These are phyloP conservation scores for Sesia apiformis DNA, from an alignment of 2,888 invertebrate species.

Conservation along the genomic window DNA sequence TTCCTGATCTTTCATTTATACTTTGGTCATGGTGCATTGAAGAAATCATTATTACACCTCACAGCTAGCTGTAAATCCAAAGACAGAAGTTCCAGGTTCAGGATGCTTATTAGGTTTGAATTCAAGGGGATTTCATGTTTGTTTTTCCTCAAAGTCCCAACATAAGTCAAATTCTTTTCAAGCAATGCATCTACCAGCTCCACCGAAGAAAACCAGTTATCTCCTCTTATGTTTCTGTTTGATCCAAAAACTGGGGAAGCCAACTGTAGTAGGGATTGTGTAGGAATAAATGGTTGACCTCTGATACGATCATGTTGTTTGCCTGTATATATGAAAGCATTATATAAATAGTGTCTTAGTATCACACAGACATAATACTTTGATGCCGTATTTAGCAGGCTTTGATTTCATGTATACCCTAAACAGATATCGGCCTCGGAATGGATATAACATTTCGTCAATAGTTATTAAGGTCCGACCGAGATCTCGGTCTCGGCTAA, in stretches of 20 bases:
- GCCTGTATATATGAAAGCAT: too few relatives aligned
- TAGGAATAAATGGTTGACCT: slow-evolving; percentile 1
- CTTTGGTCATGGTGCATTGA: background rate
- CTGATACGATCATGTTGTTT: too few relatives aligned
- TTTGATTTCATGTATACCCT: too few relatives aligned
- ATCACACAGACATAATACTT: too few relatives aligned
- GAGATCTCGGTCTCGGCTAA: too few relatives aligned
- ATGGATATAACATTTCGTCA: too few relatives aligned
- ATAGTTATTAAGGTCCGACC: too few relatives aligned
- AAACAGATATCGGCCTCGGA: too few relatives aligned
- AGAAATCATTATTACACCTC: background rate
- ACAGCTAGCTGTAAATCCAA: background rate
- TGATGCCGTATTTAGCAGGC: too few relatives aligned
- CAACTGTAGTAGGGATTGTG: slow-evolving; percentile 1
- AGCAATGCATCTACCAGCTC: slow-evolving; percentile 3
- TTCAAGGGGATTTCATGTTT: background rate
- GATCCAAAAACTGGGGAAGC: slow-evolving; percentile 2
- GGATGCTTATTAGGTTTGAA: background rate
- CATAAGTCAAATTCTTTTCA: slow-evolving; percentile 2
- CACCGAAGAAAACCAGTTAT: too few relatives aligned
- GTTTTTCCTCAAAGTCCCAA: background rate
- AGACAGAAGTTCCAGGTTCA: background rate
- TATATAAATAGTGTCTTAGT: too few relatives aligned
- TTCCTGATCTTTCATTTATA: background rate
- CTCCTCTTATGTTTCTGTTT: slow-evolving; percentile 5